A percentile compares a stretch with the other conserved stretches of the same genome.
Evolutionary conservation across 2,797 vertebrate species (phyloP).

Genomic region (Eupleurogrammus muticus): DNA sequence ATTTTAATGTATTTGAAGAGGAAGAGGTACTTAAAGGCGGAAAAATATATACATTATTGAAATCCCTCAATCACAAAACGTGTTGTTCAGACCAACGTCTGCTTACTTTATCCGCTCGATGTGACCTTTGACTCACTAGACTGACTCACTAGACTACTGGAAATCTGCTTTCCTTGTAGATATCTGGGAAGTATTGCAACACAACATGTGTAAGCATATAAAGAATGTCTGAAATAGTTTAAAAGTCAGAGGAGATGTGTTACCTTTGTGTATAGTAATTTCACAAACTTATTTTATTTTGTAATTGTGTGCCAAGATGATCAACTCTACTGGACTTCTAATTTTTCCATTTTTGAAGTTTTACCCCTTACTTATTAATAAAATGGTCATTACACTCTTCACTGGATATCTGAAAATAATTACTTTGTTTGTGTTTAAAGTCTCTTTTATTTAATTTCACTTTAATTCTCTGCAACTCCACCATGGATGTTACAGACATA

Average conservation of each 20-base stretch:
- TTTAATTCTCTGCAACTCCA: neutral
- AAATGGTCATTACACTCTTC: neutral
- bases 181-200: neutral
- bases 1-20: too few relatives aligned
- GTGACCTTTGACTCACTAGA: too few relatives aligned
- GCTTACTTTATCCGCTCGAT: neutral
- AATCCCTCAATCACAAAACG: neutral
- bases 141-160: too few relatives aligned
- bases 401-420: neutral
- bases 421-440: neutral
- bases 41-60: too few relatives aligned
- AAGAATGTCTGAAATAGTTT: neutral
- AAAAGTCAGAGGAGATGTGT: too few relatives aligned
- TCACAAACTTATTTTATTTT: neutral
- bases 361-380: constrained; percentile 4
- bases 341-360: too few relatives aligned
- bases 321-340: neutral
- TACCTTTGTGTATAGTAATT: neutral
- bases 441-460: too few relatives aligned
- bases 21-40: too few relatives aligned
- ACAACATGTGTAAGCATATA: neutral
- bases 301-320: neutral
- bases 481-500: neutral
- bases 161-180: neutral
- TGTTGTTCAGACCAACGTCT: too few relatives aligned